phyloP scores from a whole-genome alignment of 1,140 invertebrate species.

The Lamellibrachia luymesi region DNA sequence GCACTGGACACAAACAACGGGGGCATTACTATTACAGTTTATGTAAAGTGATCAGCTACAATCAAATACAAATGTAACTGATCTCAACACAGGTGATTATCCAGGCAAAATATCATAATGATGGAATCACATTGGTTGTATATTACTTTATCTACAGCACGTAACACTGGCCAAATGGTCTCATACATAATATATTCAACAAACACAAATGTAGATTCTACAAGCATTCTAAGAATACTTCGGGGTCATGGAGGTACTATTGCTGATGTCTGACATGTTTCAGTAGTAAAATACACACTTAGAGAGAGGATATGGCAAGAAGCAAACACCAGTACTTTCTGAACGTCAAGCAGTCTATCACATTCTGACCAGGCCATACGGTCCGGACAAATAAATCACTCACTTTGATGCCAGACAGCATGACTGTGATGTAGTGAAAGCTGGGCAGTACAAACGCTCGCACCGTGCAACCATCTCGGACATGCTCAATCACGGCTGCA shows the following conservation, averaged over 20 bases:
- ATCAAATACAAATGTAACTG: too few relatives aligned
- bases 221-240: too few relatives aligned
- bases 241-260: too few relatives aligned
- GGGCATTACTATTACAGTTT: background rate
- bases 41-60: background rate
- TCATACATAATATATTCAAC: background rate
- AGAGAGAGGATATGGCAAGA: background rate
- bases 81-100: background rate
- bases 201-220: background rate
- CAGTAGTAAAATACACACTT: too few relatives aligned
- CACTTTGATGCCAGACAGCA: constrained; percentile 77
- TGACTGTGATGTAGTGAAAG: constrained; percentile 85
- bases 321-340: background rate
- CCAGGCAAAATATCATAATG: background rate
- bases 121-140: background rate
- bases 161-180: background rate
- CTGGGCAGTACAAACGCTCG: constrained; percentile 82
- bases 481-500: constrained; percentile 89
- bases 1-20: constrained; percentile 59
- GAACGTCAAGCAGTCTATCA: background rate
- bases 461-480: constrained; percentile 93
- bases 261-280: too few relatives aligned
- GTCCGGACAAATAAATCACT: background rate
- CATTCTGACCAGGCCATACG: too few relatives aligned
- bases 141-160: too few relatives aligned